Conservation (phyloP, 2,113 vertebrate genomes). For the Thryonomys swinderianus region DNA sequence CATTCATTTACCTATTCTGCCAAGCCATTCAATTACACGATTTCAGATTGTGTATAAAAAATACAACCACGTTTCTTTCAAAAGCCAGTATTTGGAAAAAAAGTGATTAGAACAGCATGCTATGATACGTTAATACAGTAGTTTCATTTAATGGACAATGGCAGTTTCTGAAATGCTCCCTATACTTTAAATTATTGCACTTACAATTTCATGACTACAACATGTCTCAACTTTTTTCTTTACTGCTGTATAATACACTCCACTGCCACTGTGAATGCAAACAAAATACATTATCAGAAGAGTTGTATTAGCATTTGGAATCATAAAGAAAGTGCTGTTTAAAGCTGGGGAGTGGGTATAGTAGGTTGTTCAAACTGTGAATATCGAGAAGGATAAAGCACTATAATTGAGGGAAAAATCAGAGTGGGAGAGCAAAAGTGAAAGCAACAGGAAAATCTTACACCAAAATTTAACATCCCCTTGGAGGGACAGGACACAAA, state of each 20-base stretch:
- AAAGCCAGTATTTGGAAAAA: conserved; percentile 72
- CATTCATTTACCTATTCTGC: conserved; percentile 69
- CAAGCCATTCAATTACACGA: conserved; percentile 64
- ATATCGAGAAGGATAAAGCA: conserved; percentile 54
- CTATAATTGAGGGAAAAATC: neutral
- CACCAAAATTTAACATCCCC: conserved; percentile 68
- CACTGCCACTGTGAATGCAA: conserved; percentile 62
- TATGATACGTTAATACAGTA: conserved; percentile 63
- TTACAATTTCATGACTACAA: conserved; percentile 65
- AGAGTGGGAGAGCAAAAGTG: conserved; percentile 1
- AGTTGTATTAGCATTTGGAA: conserved; percentile 63
- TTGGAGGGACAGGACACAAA: conserved; percentile 66
- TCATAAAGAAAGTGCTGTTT: conserved; percentile 49
- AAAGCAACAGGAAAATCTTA: conserved; percentile 54
- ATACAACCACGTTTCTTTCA: conserved; percentile 69
- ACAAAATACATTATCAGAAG: conserved; percentile 64
- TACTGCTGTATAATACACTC: conserved; percentile 48
- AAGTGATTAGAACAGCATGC: conserved; percentile 76
- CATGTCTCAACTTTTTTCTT: conserved; percentile 59
- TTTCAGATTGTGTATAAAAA: conserved; percentile 69
- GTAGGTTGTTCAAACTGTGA: conserved; percentile 38
- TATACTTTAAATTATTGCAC: conserved; percentile 53
- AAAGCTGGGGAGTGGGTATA: conserved; percentile 46
- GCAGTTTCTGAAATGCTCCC: conserved; percentile 64
- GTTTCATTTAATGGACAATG: conserved; percentile 73